phyloP scores from a whole-genome alignment of 2,888 invertebrate genomes.

The Spisula subtruncata region DNA sequence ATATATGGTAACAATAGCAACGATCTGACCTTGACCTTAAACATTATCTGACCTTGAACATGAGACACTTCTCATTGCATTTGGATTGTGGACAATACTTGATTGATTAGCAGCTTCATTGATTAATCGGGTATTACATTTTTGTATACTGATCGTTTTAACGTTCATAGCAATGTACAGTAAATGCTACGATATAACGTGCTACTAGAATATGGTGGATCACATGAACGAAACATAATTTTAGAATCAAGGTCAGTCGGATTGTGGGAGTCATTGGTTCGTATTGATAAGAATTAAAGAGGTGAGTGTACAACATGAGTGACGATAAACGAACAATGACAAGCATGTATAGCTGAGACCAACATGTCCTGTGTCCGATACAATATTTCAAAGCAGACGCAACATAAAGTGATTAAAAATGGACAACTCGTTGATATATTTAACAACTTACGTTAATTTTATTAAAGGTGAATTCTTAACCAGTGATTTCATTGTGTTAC shows the following conservation, averaged over 20 bases:
- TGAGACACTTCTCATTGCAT: neutral
- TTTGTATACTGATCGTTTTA: too few species aligned
- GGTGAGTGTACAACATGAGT: neutral
- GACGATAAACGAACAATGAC: neutral
- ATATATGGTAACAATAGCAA: neutral
- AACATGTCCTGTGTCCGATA: slow-evolving; percentile 10
- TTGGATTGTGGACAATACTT: too few species aligned
- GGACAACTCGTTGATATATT: neutral
- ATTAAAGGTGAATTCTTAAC: slow-evolving; percentile 35
- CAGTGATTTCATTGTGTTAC: slow-evolving; percentile 39
- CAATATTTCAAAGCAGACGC: slow-evolving; percentile 1
- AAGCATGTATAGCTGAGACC: slow-evolving; percentile 24
- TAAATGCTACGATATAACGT: neutral
- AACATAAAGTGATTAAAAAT: neutral
- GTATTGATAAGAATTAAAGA: neutral
- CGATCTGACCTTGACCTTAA: neutral
- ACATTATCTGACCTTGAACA: neutral
- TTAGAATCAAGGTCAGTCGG: neutral
- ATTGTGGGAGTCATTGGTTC: neutral
- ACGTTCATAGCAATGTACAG: too few species aligned
- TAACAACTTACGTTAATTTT: neutral
- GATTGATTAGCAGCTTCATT: too few species aligned
- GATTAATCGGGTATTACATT: too few species aligned
- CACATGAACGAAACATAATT: neutral
- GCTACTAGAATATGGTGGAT: neutral